Conservation (phyloP, 2,888 invertebrate genomes). For the Tachina lurida region DNA sequence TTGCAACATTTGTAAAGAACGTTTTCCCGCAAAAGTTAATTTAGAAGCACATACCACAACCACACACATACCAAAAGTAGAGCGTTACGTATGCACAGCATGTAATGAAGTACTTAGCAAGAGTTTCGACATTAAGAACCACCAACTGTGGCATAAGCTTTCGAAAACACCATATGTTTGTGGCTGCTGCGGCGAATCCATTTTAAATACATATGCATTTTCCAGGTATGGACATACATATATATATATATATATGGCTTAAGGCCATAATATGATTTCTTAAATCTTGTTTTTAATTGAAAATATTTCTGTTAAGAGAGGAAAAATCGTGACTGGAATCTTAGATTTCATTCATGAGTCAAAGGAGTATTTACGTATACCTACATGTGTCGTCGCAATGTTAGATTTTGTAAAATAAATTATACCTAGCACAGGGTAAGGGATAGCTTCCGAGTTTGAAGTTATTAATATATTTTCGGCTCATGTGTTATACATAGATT, state of each 20-base stretch:
- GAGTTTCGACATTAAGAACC: conserved; percentile 81
- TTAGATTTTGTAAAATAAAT: too few species aligned
- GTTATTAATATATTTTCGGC: too few species aligned
- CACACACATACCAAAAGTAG: conserved; percentile 78
- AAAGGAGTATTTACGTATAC: too few species aligned
- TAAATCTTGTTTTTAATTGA: too few species aligned
- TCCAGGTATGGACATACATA: conserved; percentile 70
- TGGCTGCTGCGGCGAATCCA: conserved; percentile 80
- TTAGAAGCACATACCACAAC: conserved; percentile 77
- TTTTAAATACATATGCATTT: conserved; percentile 78
- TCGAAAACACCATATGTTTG: conserved; percentile 83
- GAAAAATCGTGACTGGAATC: too few species aligned
- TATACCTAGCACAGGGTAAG: too few species aligned
- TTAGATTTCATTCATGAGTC: too few species aligned
- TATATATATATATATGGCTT: not conserved
- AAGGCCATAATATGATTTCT: too few species aligned
- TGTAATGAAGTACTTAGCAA: conserved; percentile 83
- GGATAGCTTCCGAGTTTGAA: too few species aligned
- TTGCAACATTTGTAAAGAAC: conserved; percentile 78
- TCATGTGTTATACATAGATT: too few species aligned
- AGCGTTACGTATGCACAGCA: conserved; percentile 83
- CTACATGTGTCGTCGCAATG: too few species aligned
- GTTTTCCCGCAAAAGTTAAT: conserved; percentile 76
- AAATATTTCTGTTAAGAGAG: too few species aligned
- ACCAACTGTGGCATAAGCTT: conserved; percentile 83